Conservation (phyloP, 92 coral and sea anemone genomes). For the Porites divaricata region DNA sequence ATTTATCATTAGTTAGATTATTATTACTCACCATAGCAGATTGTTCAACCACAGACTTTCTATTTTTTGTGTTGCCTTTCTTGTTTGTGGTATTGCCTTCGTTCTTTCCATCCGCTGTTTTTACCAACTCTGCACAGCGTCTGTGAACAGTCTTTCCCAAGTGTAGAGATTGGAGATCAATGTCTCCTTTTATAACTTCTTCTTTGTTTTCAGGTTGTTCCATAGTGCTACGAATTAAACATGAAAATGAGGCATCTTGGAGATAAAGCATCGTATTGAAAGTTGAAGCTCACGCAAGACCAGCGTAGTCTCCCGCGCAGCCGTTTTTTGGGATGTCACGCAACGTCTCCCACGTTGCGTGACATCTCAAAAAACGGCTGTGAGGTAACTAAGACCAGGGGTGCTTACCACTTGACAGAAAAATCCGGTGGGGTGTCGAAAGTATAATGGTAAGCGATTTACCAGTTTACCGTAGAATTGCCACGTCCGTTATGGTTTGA, state of each 20-base stretch:
- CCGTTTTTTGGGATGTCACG: not conserved
- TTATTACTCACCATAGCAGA: constrained; percentile 63
- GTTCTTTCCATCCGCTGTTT: constrained; percentile 67
- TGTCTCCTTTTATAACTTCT: constrained; percentile 66
- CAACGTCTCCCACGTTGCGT: too few relatives aligned
- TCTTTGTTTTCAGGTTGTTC: constrained; percentile 85
- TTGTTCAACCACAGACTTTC: constrained; percentile 63
- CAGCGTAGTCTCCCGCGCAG: not conserved
- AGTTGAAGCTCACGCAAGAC: too few relatives aligned
- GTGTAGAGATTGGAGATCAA: constrained; percentile 71
- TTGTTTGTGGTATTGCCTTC: constrained; percentile 54
- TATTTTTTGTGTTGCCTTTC: constrained; percentile 74
- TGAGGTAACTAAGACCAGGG: too few relatives aligned
- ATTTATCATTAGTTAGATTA: not conserved
- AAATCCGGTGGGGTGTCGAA: too few relatives aligned
- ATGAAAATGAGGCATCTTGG: not conserved
- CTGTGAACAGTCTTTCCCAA: constrained; percentile 61
- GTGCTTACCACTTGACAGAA: too few relatives aligned
- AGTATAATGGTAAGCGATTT: too few relatives aligned
- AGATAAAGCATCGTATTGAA: not conserved
- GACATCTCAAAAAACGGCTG: too few relatives aligned
- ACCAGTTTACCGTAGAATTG: too few relatives aligned
- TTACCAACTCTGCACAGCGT: constrained; percentile 93
- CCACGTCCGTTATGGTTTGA: too few relatives aligned
- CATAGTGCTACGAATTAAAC: constrained; percentile 54